Conservation (phyloP, 2,888 invertebrate species). For the Caenorhabditis virilis region DNA sequence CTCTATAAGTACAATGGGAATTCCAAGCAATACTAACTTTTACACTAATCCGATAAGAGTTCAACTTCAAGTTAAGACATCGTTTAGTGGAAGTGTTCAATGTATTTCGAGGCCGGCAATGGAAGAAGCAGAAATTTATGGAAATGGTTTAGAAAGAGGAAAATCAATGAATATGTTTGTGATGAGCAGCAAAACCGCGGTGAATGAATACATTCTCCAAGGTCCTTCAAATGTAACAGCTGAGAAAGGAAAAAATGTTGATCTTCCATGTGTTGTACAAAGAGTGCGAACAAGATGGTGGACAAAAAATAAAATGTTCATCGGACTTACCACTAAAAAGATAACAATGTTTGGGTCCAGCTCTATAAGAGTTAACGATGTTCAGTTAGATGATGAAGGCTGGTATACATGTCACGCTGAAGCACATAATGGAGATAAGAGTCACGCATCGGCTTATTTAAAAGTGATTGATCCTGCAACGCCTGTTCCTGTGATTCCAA, state of each 20-base stretch:
- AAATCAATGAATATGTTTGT: conserved; percentile 44
- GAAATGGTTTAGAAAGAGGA: conserved; percentile 61
- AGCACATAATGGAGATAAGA: conserved; percentile 20
- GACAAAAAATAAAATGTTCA: conserved; percentile 19
- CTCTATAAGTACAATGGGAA: conserved; percentile 57
- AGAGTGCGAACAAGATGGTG: conserved; percentile 43
- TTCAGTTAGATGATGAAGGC: conserved; percentile 49
- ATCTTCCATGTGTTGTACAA: conserved; percentile 42
- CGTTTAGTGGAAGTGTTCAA: conserved; percentile 61
- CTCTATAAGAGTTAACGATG: conserved; percentile 39
- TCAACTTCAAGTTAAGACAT: conserved; percentile 47
- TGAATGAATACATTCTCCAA: conserved; percentile 31
- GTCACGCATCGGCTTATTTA: conserved; percentile 40
- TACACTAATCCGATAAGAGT: conserved; percentile 64
- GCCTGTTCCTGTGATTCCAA: conserved; percentile 10
- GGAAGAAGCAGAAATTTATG: conserved; percentile 67
- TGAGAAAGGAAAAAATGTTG: conserved; percentile 34
- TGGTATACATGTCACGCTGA: conserved; percentile 57
- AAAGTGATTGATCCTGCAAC: conserved; percentile 31
- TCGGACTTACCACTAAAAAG: not conserved
- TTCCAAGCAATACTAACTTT: conserved; percentile 59
- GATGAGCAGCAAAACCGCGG: conserved; percentile 13
- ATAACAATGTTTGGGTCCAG: conserved; percentile 40
- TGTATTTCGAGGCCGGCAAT: conserved; percentile 67
- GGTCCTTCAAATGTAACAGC: conserved; percentile 52